Base-by-base conservation (phyloP, 2,888 invertebrate genomes). In the Calliphora vomitoria region DNA sequence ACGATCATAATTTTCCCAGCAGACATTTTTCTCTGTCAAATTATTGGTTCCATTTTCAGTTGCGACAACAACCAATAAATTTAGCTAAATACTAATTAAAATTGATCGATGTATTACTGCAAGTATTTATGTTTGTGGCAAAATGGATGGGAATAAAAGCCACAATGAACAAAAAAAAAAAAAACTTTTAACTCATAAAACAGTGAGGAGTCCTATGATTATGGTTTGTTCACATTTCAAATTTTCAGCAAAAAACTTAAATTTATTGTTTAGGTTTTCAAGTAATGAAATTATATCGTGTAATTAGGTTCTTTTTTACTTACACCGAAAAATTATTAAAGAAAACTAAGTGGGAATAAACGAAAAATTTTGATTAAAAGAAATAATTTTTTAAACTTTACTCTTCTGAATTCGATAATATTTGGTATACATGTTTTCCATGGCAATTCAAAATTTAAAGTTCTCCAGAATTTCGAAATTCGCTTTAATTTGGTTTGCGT, bases 1-100 rank as follows among this genome's bases (percentile, higher is more conserved):
- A 81, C 85, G 80, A 85, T 85, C 85, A 85, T 85, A 85, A 85
- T 85, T 85, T 85, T 81, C 75, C 85, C 85, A 81, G 80, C 58
- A 62, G 75, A 75, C 62, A 76, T 76, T 62, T 64, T 68, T 81
- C 38, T 15, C 38, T 81, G 35, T 71, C 64, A 85, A 85, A 80
- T 85, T 85, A 85, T 85, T 85, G 85, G 75, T 76, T 85, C 69
- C 80, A 85, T 81, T 81, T 85, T 64, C 18, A 64, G 69, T 76
- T 75, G 35, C 62, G 69, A 81, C 80, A 81, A 44, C 66, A 53
- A 81, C 6, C 80, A 44, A 85, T 85, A 85, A 85, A 85, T 85
- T 81, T 75, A 38, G 20, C 53, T 85, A 44, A 85, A 85, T 75
- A 81, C 84, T 87, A 87, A 87, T 87, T 87, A 87, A 87, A 87